Conservation (phyloP, 1,140 invertebrate species). For the Megalonaias nervosa region DNA sequence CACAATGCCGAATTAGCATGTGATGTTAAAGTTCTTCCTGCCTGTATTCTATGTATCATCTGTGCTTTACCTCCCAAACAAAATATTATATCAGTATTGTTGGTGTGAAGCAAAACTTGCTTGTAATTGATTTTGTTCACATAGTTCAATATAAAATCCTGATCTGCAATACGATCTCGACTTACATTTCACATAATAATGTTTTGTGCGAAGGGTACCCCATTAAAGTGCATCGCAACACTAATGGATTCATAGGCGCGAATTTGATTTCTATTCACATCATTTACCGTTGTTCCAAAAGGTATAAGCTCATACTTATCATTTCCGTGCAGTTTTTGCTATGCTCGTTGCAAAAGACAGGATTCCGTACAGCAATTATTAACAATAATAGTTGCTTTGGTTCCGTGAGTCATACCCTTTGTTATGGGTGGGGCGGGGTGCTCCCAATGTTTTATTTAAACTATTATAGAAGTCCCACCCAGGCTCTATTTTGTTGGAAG, state of each 20-base stretch:
- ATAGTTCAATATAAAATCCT: slow-evolving; percentile 14
- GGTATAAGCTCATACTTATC: not conserved
- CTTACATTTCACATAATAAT: slow-evolving; percentile 18
- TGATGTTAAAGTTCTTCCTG: no score
- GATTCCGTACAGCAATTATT: slow-evolving; percentile 14
- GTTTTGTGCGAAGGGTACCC: not conserved
- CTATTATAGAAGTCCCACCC: no score
- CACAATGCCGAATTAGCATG: no score
- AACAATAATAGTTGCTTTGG: slow-evolving; percentile 3
- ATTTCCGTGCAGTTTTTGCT: not conserved
- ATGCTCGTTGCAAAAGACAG: not conserved
- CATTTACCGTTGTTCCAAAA: not conserved
- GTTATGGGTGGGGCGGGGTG: not conserved
- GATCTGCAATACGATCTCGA: slow-evolving; percentile 18
- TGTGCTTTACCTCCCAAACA: no score
- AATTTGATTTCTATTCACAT: slow-evolving; percentile 3
- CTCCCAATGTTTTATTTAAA: no score
- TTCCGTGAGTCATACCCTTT: not conserved
- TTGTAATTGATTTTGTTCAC: no score
- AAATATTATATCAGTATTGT: no score
- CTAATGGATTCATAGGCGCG: not conserved
- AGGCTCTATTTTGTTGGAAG: no score
- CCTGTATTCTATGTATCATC: no score
- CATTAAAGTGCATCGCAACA: not conserved
- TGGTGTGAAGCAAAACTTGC: no score